Conservation (phyloP, 2,888 invertebrate genomes). For the Eupithecia insigniata region DNA sequence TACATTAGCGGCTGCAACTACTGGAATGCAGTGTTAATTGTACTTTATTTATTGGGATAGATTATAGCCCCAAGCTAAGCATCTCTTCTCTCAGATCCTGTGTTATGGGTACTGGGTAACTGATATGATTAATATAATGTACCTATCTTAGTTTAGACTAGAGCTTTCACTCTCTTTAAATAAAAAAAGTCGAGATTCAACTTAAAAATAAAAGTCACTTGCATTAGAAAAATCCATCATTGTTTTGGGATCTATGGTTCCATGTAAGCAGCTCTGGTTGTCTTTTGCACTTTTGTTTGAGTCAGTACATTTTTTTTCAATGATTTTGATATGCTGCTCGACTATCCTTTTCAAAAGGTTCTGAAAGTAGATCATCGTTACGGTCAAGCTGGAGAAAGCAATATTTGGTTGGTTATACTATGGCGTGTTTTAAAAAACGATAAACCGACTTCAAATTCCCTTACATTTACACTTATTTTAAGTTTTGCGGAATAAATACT, state of each 20-base stretch:
- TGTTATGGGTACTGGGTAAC: not conserved
- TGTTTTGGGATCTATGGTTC: slow-evolving; percentile 8
- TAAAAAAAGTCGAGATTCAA: not conserved
- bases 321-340: not conserved
- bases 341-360: slow-evolving; percentile 1
- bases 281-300: not conserved
- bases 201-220: not conserved
- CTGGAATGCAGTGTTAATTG: no score
- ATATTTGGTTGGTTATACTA: not conserved
- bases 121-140: no score
- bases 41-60: no score
- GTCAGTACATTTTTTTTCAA: not conserved
- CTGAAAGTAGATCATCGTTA: not conserved
- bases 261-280: not conserved
- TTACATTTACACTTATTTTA: no score
- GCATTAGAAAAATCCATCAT: not conserved
- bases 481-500: no score
- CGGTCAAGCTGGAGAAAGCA: not conserved
- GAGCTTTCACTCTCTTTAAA: not conserved
- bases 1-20: no score
- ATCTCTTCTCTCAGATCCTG: no score
- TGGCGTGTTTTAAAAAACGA: no score
- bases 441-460: no score
- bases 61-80: not conserved
- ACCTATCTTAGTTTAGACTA: not conserved